Percentiles rank a stretch among this genome's conserved stretches.
Evolutionary conservation across 2,113 vertebrate genomes (phyloP).

Genomic region (Ciconia stormi): DNA sequence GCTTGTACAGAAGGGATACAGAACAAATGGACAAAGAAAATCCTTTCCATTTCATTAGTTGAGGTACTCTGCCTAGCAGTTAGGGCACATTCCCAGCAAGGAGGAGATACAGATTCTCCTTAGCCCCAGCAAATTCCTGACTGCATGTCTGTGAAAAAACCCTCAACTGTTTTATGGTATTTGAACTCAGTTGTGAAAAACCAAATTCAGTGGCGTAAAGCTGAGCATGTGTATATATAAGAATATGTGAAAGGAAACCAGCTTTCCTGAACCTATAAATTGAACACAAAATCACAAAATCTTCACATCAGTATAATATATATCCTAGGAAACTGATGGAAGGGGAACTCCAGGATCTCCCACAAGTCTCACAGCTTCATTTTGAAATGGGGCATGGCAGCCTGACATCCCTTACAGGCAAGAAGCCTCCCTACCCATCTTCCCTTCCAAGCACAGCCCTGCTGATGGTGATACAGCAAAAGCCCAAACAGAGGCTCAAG

Average conservation of each 20-base stretch:
- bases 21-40: background rate
- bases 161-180: accelerated
- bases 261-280: background rate
- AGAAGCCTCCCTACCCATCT: background rate
- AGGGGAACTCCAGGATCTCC: background rate
- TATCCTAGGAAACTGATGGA: background rate
- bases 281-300: background rate
- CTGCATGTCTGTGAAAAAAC: background rate
- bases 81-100: background rate
- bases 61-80: background rate
- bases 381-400: background rate
- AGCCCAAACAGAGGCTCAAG: background rate
- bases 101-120: background rate
- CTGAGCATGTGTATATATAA: background rate
- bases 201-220: background rate
- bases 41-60: background rate
- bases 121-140: background rate
- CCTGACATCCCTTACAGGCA: background rate
- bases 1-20: background rate
- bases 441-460: background rate
- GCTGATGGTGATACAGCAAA: background rate
- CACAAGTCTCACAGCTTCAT: background rate
- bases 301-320: background rate
- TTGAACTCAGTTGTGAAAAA: background rate
- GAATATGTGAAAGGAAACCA: background rate